Evolutionary conservation across 2,888 invertebrate genomes (phyloP), one percentile per base, ranked within the genome.

Genomic region (Drosophila siamana): DNA sequence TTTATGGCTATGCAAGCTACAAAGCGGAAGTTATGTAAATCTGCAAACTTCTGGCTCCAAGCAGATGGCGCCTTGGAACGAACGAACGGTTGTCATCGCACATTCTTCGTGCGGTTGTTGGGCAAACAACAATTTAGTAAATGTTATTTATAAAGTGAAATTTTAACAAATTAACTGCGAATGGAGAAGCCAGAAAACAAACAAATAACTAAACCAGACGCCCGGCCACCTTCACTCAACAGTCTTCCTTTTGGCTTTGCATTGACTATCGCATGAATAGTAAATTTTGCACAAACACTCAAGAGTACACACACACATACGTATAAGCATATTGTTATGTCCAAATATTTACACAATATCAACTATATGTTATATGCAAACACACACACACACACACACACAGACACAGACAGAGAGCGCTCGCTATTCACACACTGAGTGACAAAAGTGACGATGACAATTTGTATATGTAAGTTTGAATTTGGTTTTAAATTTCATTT

Each of bases 101-200:
- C 13, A 16, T 33, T 36, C 26, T 30, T 3, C 4, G 30, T 52
- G 15, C 28, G 50, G 56, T 63, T 71, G 51, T 44, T 60, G 48
- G 44, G 7, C 55, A 54, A 57, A 64, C 60, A 69, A 48, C 69
- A 66, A 76, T 76, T 69, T 76, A 62, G 38, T 8, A 63, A 73
- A 71, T 67, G 80, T 76, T 74, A 87, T 85, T 78, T 86, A 86
- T 80, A 69, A 69, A 84, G 75, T 72, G 59, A 80, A 85, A 87
- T 80, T 80, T 80, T 78, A 87, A 71, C 82, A 85, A 87, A 85
- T 85, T 85, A 87, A 85, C 85, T 85, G 68, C 76, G 69, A 85
- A 74, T 65, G 71, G 63, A 64, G 69, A 54, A 60, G 54, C 65
- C 71, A 60, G 63, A 78, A 43, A 61, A 54, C 61, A 75, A 70